A percentile compares a stretch with the other conserved stretches of the same genome.
Evolutionary conservation across 2,113 vertebrate genomes (phyloP).

Genomic region (Lonchura striata): DNA sequence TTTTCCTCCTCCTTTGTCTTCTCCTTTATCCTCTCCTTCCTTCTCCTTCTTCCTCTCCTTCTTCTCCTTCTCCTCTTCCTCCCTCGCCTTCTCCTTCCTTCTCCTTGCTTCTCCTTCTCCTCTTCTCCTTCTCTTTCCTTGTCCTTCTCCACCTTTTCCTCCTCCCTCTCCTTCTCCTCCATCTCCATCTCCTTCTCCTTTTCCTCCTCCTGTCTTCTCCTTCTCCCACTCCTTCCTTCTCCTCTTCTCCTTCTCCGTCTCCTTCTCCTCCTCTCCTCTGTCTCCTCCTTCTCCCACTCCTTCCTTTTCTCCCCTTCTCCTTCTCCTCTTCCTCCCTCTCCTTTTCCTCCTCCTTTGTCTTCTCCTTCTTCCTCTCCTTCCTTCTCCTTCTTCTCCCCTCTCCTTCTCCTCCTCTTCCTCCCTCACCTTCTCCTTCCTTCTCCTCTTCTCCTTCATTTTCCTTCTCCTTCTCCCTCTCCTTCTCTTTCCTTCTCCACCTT

Average conservation of each 20-base stretch:
- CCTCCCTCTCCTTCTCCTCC: accelerated
- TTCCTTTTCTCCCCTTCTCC: accelerated
- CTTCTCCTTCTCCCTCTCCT: accelerated
- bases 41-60: accelerated
- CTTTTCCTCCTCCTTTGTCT: too few relatives aligned
- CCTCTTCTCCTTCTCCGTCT: accelerated
- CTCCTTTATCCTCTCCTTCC: too few relatives aligned
- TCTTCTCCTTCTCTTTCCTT: neutral
- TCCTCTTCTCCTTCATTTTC: too few relatives aligned
- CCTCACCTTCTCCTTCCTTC: neutral
- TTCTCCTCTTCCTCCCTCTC: accelerated
- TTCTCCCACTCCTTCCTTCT: too few relatives aligned
- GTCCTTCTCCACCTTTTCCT: too few relatives aligned
- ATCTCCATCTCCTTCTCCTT: accelerated
- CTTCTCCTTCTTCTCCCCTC: too few relatives aligned
- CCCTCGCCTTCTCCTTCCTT: accelerated
- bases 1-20: too few relatives aligned
- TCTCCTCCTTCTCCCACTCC: too few relatives aligned
- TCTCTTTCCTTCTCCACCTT: accelerated
- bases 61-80: neutral
- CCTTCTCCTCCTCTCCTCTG: accelerated
- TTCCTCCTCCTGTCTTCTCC: too few relatives aligned
- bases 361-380: too few relatives aligned
- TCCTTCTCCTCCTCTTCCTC: too few relatives aligned
- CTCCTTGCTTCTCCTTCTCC: too few relatives aligned